phyloP scores from a whole-genome alignment of 2,113 vertebrate genomes.

The Nycticebus coucang region DNA sequence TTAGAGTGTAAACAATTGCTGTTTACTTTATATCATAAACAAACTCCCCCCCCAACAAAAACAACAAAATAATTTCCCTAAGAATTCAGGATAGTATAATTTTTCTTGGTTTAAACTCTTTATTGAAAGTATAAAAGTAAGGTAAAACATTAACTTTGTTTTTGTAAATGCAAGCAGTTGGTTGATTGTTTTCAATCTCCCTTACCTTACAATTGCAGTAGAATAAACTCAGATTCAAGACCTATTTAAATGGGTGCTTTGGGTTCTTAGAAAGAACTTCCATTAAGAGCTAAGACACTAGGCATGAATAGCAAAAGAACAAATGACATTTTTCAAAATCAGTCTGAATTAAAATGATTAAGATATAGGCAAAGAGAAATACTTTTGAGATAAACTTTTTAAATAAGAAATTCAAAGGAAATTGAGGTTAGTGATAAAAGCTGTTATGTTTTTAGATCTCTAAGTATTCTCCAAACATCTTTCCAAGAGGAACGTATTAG shows the following conservation, averaged over 20 bases:
- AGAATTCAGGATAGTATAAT: neutral
- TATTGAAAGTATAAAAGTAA: neutral
- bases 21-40: neutral
- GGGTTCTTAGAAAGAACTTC: neutral
- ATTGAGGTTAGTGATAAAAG: neutral
- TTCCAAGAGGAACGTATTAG: too few species aligned
- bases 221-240: neutral
- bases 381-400: neutral
- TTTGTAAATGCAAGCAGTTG: neutral
- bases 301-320: neutral
- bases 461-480: too few species aligned
- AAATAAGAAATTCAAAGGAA: slow-evolving; percentile 9
- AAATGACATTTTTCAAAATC: neutral
- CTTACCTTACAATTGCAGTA: fast-evolving
- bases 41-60: neutral
- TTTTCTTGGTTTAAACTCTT: slow-evolving; percentile 23
- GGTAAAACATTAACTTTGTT: neutral
- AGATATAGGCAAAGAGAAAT: neutral
- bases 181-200: neutral
- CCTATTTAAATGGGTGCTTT: neutral
- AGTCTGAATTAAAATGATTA: neutral
- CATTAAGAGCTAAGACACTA: neutral
- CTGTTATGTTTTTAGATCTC: neutral
- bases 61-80: neutral
- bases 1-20: neutral